Percentiles rank a stretch among this genome's conserved stretches.
Conservation (phyloP, 1,140 invertebrate genomes). For the Eueides isabella region DNA sequence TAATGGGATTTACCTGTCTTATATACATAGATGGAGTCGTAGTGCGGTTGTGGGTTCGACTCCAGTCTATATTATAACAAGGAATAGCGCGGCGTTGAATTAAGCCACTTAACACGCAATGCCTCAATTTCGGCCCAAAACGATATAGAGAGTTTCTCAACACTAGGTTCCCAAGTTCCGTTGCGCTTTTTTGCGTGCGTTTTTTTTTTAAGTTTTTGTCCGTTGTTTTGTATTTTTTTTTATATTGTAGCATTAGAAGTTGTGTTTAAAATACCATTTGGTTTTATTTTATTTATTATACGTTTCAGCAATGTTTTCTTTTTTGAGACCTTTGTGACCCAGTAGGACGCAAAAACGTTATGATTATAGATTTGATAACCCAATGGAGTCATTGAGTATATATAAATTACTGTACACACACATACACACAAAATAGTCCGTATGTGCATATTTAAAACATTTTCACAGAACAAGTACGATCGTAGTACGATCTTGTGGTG, state of each 20-base stretch:
- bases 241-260: too few relatives aligned
- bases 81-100: too few relatives aligned
- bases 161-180: too few relatives aligned
- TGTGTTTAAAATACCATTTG: too few relatives aligned
- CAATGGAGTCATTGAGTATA: neutral
- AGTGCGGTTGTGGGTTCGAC: too few relatives aligned
- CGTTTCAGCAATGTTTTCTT: neutral
- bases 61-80: too few relatives aligned
- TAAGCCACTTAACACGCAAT: too few relatives aligned
- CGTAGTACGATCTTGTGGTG: constrained; percentile 14
- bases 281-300: neutral
- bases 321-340: neutral
- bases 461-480: neutral
- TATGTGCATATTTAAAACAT: neutral
- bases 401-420: neutral
- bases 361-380: neutral
- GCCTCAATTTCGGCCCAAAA: too few relatives aligned
- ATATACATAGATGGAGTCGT: neutral
- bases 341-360: neutral
- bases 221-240: too few relatives aligned
- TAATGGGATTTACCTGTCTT: neutral
- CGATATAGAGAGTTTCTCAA: too few relatives aligned
- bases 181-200: too few relatives aligned
- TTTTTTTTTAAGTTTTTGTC: too few relatives aligned
- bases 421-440: neutral